Base-by-base conservation (phyloP, 2,888 invertebrate species). In the Phlogophora meticulosa region DNA sequence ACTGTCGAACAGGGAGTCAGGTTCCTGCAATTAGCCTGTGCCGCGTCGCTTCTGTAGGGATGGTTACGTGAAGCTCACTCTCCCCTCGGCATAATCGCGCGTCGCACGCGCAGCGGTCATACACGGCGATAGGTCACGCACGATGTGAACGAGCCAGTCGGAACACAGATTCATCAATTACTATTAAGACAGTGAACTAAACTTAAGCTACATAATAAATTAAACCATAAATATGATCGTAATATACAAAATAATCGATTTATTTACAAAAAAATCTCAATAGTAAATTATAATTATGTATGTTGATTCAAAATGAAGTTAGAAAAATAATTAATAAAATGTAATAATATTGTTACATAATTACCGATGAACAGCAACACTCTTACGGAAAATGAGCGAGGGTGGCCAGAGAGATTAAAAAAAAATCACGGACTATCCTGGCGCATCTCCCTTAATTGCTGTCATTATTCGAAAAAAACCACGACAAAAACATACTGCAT, bases 201-300 rank as follows among this genome's bases (percentile, higher is more conserved):
- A 60, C 49, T 70, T 57, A 70, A 55, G 55, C 57, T 78, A 75
- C 0, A 45, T 38, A 85, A 85, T 85, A 85, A 87, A 83, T 85
- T 80, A 82, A 83, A 76, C 71, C 70, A 81, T 74, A 76, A 78
- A 77, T 80, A 78, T 75, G 52, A 71, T 75, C 71, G 76, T 75
- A 80, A 82, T 84, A 80, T 82, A 85, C 81, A 85, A 84, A 83
- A 83, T 78, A 79, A 78, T 64, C 36, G 63, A 68, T 76, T 72
- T 83, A 81, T 84, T 79, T 85, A 85, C 81, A 83, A 52, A 61
- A 65, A 66, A 75, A 69, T 76, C 66, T 74, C 78, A 71, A 34
- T 72, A 68, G 61, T 66, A 68, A 69, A 79, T 67, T 66, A 70
- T 63, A 72, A 60, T 45, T 17, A 61, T 43, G 43, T 58, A 49